These are phyloP conservation scores for Crocodylus rhombifer DNA, from an alignment of 2,797 vertebrate species.

Conservation along the genomic window DNA sequence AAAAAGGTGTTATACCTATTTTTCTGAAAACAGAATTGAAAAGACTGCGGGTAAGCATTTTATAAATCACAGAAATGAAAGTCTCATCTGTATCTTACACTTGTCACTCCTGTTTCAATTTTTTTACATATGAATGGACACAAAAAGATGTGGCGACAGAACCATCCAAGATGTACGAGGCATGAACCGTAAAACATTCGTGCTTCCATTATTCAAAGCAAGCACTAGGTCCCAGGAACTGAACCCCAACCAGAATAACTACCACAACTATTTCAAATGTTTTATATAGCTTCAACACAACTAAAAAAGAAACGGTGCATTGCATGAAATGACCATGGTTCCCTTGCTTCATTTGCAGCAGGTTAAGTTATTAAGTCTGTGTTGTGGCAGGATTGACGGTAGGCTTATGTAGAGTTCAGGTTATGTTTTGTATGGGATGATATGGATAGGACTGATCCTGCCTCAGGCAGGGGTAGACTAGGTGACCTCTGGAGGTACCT, in stretches of 20 bases:
- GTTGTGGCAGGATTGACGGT: too few relatives aligned
- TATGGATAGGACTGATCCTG: too few relatives aligned
- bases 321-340: too few relatives aligned
- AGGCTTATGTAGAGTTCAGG: too few relatives aligned
- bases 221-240: background rate
- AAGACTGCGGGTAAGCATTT: background rate
- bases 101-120: background rate
- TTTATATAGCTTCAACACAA: background rate
- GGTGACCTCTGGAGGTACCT: too few relatives aligned
- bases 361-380: too few relatives aligned
- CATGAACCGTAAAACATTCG: background rate
- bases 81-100: background rate
- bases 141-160: background rate
- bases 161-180: background rate
- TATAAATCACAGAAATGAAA: background rate
- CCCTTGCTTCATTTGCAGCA: too few relatives aligned
- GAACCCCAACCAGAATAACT: background rate
- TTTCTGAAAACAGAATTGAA: background rate
- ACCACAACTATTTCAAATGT: background rate
- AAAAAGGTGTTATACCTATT: background rate
- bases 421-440: too few relatives aligned
- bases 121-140: background rate
- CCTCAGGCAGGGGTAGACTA: too few relatives aligned
- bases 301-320: too few relatives aligned
- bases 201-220: background rate